These are phyloP conservation scores for Dasysyrphus albostriatus DNA, from an alignment of 2,888 invertebrate genomes.

Conservation along the genomic window DNA sequence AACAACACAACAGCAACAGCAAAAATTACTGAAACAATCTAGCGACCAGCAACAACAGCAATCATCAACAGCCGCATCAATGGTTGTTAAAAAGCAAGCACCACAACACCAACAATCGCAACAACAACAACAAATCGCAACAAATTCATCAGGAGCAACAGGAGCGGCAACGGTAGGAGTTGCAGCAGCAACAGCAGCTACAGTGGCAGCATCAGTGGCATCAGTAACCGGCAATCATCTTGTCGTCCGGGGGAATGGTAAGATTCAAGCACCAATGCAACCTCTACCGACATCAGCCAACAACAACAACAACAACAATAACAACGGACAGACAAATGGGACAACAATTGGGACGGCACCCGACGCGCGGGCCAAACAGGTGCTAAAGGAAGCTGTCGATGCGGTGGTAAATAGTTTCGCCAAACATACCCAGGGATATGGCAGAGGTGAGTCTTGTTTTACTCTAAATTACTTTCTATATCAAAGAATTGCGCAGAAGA, in stretches of 20 bases:
- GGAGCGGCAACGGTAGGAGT: slow-evolving; percentile 67
- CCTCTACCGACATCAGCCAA: slow-evolving; percentile 76
- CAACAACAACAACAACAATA: slow-evolving; percentile 54
- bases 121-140: slow-evolving; percentile 57
- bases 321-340: slow-evolving; percentile 67
- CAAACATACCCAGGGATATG: slow-evolving; percentile 89
- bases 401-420: slow-evolving; percentile 90
- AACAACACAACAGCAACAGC: slow-evolving; percentile 53
- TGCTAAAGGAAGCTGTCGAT: slow-evolving; percentile 89
- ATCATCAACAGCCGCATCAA: slow-evolving; percentile 58
- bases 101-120: slow-evolving; percentile 44
- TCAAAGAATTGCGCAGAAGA: neutral
- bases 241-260: slow-evolving; percentile 77
- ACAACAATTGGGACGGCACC: slow-evolving; percentile 81
- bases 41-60: slow-evolving; percentile 47
- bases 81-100: slow-evolving; percentile 41
- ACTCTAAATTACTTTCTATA: slow-evolving; percentile 52
- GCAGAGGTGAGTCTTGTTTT: slow-evolving; percentile 85
- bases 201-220: slow-evolving; percentile 72
- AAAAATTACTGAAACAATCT: slow-evolving; percentile 50
- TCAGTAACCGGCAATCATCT: slow-evolving; percentile 75
- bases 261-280: slow-evolving; percentile 77
- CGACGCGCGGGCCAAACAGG: slow-evolving; percentile 86
- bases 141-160: slow-evolving; percentile 67
- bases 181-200: slow-evolving; percentile 57